Conservation (phyloP, 2,797 vertebrate genomes). For the Coracias cyanogaster region DNA sequence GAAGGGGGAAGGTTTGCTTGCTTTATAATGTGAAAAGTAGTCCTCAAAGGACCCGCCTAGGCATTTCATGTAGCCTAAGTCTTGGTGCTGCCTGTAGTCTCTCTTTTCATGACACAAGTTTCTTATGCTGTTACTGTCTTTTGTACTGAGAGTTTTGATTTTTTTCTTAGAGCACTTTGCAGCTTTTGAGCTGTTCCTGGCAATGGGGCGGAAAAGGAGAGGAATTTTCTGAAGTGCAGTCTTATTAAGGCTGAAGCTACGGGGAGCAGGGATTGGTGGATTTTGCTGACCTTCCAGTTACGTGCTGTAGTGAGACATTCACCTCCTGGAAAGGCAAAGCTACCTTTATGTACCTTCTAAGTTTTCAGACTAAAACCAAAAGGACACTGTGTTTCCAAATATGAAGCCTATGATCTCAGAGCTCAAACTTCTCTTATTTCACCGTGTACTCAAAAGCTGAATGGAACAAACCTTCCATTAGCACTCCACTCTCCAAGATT, state of each 20-base stretch:
- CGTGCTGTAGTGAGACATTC: neutral
- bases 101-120: neutral
- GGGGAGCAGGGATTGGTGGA: neutral
- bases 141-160: neutral
- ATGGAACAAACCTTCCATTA: neutral
- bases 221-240: neutral
- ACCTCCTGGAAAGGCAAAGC: neutral
- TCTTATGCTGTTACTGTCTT: neutral
- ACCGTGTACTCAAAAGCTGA: neutral
- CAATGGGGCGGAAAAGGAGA: neutral
- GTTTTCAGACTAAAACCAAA: constrained; percentile 5
- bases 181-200: neutral
- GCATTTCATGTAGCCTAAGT: neutral
- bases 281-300: constrained; percentile 3
- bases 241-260: neutral
- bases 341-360: neutral
- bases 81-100: neutral
- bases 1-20: neutral
- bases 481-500: neutral
- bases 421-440: neutral
- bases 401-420: neutral
- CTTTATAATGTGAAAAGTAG: neutral
- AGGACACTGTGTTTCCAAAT: neutral
- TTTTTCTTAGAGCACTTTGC: neutral
- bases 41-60: neutral